Evolutionary conservation across 2,888 invertebrate species (phyloP).

Genomic region (Megaustenia siamemsis): DNA sequence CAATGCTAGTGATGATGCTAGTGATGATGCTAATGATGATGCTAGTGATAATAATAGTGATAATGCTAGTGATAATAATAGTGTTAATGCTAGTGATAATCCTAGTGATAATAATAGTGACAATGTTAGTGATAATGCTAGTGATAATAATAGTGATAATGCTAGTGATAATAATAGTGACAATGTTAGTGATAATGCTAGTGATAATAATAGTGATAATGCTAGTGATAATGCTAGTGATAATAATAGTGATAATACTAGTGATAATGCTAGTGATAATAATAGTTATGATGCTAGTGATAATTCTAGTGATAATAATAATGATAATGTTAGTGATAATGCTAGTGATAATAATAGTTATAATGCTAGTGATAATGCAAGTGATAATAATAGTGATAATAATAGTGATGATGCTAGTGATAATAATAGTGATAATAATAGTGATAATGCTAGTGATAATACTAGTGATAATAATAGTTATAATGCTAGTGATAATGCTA

Average conservation of each 20-base stretch:
- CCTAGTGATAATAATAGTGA: not conserved
- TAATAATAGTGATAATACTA: not conserved
- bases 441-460: no score
- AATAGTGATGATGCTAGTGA: not conserved
- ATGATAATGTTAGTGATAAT: no score
- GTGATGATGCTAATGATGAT: no score
- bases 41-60: no score
- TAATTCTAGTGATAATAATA: not conserved
- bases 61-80: not conserved
- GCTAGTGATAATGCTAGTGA: not conserved
- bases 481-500: no score
- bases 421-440: no score
- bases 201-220: not conserved
- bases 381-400: not conserved
- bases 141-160: not conserved
- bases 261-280: not conserved
- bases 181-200: not conserved
- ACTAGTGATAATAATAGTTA: not conserved
- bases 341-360: no score
- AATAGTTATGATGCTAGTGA: not conserved
- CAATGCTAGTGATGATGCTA: no score
- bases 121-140: no score
- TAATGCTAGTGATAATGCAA: not conserved
- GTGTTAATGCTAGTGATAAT: no score
- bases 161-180: not conserved